Base-by-base conservation (phyloP, 2,888 invertebrate genomes). In the Ormyrus labotus region DNA sequence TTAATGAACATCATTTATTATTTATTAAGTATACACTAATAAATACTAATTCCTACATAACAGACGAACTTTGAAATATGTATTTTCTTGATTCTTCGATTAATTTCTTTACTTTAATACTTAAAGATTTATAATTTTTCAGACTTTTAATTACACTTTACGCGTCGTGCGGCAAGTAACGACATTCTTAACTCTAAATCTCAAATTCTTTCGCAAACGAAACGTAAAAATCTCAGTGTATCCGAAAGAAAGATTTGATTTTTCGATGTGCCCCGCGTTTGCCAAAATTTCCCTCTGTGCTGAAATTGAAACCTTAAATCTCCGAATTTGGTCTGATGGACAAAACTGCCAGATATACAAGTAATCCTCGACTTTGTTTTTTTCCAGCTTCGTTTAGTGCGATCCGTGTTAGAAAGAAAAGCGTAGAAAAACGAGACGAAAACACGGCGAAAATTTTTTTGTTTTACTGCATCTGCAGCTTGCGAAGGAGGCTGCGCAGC, bases 401-500 rank as follows among this genome's bases (percentile, higher is more conserved):
- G 34, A 34, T 34, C 34, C 34, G 34, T 4, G 4, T 4, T 34
- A 34, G 3, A 34, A 34, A 34, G 34, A 34, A 34, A 34, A 34
- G 34, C 34, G 34, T 13, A 13, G 34, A 34, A 0, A 34, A 4
- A 34, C 4, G 34, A 19, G 34, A 13, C 13, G 13, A 3, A 34
- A 34, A 4, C 5, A 4, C 5, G n/a, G 5, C 9, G 2, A 48
- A 6, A 10, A 1, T 19, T 19, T 19, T 13, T 13, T 13, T 13
- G 13, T 13, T 13, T 47, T 58, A 67, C 69, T 74, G 67, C 63
- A 74, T 61, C 55, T 76, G 50, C 5, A 79, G 67, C 80, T 84
- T 86, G 65, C 82, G 82, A 6, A 85, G 74, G 10, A 84, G 69
- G 8, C 80, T 82, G 71, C 84, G 84, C 7, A 88, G 83, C 63